These are phyloP conservation scores for Danaus chrysippus DNA, from an alignment of 2,888 invertebrate genomes.

Conservation along the genomic window DNA sequence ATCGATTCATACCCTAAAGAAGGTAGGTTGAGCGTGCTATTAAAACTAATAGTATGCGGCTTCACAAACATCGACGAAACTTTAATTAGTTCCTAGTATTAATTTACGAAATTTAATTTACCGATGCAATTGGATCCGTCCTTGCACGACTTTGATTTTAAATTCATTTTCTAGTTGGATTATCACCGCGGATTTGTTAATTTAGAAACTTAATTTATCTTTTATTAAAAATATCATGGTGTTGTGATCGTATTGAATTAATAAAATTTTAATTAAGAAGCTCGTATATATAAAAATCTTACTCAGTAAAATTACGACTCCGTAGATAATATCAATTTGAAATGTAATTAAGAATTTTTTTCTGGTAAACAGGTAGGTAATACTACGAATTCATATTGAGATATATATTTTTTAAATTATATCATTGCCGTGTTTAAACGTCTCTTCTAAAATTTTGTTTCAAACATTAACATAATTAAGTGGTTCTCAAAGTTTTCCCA, in stretches of 20 bases:
- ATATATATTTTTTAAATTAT: conserved; percentile 53
- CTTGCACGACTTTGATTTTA: conserved; percentile 2
- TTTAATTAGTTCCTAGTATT: conserved; percentile 66
- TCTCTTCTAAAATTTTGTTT: conserved; percentile 79
- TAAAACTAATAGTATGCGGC: conserved; percentile 38
- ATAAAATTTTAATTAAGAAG: neutral
- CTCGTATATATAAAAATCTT: neutral
- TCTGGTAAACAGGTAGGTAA: neutral
- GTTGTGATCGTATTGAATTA: neutral
- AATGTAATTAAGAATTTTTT: neutral
- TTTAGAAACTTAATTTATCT: too few relatives aligned
- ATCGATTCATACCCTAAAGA: conserved; percentile 22
- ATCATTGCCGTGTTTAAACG: conserved; percentile 73
- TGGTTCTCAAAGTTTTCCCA: conserved; percentile 80
- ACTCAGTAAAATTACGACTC: neutral
- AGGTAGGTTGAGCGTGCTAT: conserved; percentile 31
- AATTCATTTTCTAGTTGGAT: neutral
- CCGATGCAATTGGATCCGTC: conserved; percentile 47
- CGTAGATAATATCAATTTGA: neutral
- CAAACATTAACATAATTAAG: conserved; percentile 80
- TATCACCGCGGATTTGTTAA: too few relatives aligned
- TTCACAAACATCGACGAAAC: conserved; percentile 52
- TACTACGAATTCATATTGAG: conserved; percentile 18
- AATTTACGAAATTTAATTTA: conserved; percentile 53
- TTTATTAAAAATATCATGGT: neutral